Conservation (phyloP, 1,140 invertebrate genomes). For the Bombus balteatus region DNA sequence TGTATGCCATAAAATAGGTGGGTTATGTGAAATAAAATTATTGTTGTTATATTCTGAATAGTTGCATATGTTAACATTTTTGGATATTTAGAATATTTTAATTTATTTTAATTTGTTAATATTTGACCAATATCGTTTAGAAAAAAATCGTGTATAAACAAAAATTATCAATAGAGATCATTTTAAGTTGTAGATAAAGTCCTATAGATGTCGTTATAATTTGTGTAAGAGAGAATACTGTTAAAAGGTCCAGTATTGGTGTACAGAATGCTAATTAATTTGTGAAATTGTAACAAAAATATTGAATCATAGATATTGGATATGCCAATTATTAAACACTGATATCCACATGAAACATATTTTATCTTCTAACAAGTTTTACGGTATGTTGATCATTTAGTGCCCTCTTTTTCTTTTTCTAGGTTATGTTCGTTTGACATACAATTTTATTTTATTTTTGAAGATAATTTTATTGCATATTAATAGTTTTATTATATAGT, state of each 20-base stretch:
- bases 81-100: neutral
- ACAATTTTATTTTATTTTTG: slow-evolving; percentile 10
- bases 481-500: neutral
- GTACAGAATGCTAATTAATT: slow-evolving; percentile 15
- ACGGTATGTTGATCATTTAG: slow-evolving; percentile 33
- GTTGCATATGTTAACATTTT: neutral
- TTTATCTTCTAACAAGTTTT: neutral
- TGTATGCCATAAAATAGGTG: neutral
- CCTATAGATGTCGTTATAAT: slow-evolving; percentile 45
- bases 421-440: slow-evolving; percentile 43
- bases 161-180: neutral
- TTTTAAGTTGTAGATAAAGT: slow-evolving; percentile 86
- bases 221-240: neutral
- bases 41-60: neutral
- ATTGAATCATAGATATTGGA: neutral
- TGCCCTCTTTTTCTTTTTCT: neutral
- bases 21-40: neutral
- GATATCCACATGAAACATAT: neutral
- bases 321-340: neutral
- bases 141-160: neutral
- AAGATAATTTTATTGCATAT: neutral
- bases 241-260: neutral
- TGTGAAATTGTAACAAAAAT: slow-evolving; percentile 19
- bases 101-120: neutral
- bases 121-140: neutral